Evolutionary conservation across 2,797 vertebrate species (phyloP).

Genomic region (Picus viridis): DNA sequence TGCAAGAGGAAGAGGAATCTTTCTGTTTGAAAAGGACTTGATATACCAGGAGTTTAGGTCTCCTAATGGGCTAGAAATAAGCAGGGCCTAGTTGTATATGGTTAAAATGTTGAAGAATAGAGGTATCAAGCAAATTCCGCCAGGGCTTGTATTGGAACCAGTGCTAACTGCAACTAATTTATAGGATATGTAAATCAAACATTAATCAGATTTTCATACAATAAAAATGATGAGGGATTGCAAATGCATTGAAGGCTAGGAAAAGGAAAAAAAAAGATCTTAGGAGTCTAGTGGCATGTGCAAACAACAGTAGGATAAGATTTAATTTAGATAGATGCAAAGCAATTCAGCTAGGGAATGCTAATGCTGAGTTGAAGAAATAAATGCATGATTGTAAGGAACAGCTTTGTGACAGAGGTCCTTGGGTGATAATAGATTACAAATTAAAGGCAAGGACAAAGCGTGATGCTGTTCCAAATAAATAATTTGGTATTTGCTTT

Average conservation of each 20-base stretch:
- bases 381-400: conserved; percentile 41
- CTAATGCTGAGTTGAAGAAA: conserved; percentile 53
- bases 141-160: neutral
- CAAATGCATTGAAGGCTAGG: conserved; percentile 9
- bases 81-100: neutral
- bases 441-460: conserved; percentile 56
- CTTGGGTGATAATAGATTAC: conserved; percentile 42
- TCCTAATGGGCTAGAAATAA: neutral
- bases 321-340: conserved; percentile 75
- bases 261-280: conserved; percentile 6
- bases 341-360: conserved; percentile 56
- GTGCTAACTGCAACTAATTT: neutral
- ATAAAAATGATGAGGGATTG: conserved; percentile 42
- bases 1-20: neutral
- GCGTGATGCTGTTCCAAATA: conserved; percentile 28
- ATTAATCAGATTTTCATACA: conserved; percentile 51
- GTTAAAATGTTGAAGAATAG: neutral
- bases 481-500: conserved; percentile 46
- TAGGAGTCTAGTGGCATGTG: conserved; percentile 44
- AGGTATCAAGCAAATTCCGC: neutral
- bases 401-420: conserved; percentile 16
- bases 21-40: neutral
- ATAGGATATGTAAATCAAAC: conserved; percentile 29
- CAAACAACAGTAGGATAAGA: conserved; percentile 65
- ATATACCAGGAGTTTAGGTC: neutral